Evolutionary conservation across 2,888 invertebrate species (phyloP).

Genomic region (Stenolophus ochropezus): DNA sequence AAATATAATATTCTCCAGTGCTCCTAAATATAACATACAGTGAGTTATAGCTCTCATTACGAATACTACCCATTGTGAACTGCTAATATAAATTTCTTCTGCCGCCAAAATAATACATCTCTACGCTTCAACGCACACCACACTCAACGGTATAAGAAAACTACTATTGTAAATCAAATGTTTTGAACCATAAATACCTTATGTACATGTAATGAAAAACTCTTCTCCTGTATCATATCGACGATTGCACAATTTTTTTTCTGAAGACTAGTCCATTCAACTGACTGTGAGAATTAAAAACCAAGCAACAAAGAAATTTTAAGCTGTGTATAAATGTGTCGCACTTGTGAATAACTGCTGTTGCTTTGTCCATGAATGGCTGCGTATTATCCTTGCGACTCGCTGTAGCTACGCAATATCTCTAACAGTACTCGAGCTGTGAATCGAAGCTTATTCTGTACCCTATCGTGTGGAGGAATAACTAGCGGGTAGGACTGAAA

Average conservation of each 20-base stretch:
- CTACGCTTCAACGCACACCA: not conserved
- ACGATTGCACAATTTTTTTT: no score
- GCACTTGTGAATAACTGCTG: not conserved
- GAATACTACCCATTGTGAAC: conserved; percentile 24
- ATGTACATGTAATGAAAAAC: no score
- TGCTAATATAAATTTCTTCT: conserved; percentile 44
- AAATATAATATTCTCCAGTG: conserved; percentile 16
- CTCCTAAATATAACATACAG: conserved; percentile 33
- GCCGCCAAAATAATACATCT: conserved; percentile 18
- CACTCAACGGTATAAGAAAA: not conserved
- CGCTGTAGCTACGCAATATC: not conserved
- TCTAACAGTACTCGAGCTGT: not conserved
- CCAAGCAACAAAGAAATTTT: no score
- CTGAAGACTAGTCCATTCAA: no score
- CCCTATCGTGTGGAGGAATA: not conserved
- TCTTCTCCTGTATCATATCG: no score
- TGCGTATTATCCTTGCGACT: not conserved
- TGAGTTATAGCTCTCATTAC: conserved; percentile 38
- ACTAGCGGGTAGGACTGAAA: conserved; percentile 21
- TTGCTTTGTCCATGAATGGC: not conserved
- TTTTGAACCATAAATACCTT: no score
- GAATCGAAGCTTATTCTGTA: not conserved
- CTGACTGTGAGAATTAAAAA: no score
- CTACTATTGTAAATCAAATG: not conserved
- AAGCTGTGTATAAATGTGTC: no score